A percentile compares a stretch with the other conserved stretches of the same genome.
Evolutionary conservation across 2,113 vertebrate genomes (phyloP).

Genomic region (Beaufortia kweichowensis): DNA sequence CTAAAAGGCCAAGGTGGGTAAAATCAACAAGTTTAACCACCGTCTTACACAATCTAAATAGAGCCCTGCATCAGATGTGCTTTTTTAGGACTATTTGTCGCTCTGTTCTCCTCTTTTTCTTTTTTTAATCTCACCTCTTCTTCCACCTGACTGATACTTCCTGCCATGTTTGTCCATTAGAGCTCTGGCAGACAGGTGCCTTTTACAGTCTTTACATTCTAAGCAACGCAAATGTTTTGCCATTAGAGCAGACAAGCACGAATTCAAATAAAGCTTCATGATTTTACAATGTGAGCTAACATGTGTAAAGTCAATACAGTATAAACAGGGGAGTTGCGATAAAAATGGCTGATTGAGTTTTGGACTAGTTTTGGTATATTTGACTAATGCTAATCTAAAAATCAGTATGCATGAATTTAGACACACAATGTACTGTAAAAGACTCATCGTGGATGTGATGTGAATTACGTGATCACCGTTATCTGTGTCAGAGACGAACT

Average conservation of each 20-base stretch:
- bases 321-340: slow-evolving; percentile 18
- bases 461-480: slow-evolving; percentile 13
- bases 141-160: slow-evolving; percentile 43
- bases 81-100: slow-evolving; percentile 21
- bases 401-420: too few species aligned
- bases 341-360: background rate
- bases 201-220: slow-evolving; percentile 26
- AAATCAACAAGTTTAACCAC: slow-evolving; percentile 26
- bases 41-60: slow-evolving; percentile 36
- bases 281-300: slow-evolving; percentile 12
- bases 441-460: background rate
- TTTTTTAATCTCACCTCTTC: slow-evolving; percentile 17
- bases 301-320: slow-evolving; percentile 40
- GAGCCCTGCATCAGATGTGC: slow-evolving; percentile 10
- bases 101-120: background rate
- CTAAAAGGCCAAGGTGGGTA: slow-evolving; percentile 23
- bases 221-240: slow-evolving; percentile 25
- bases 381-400: too few species aligned
- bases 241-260: slow-evolving; percentile 36
- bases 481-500: background rate
- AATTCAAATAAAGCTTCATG: background rate
- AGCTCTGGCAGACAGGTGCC: background rate
- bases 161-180: slow-evolving; percentile 46
- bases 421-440: background rate
- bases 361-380: background rate